phyloP scores from a whole-genome alignment of 2,113 vertebrate genomes.

The Piaya cayana region DNA sequence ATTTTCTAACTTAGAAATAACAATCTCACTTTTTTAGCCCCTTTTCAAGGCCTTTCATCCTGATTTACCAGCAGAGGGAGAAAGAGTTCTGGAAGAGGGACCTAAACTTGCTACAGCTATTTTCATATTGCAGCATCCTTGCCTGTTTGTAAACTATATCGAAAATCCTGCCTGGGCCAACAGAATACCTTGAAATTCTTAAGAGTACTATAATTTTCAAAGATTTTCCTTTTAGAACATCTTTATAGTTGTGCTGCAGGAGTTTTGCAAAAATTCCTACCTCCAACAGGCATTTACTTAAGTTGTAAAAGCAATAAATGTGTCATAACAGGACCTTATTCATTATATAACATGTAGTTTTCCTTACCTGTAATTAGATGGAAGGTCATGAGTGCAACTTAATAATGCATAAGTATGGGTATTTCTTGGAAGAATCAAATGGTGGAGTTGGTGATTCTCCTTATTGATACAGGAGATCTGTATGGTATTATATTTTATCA shows the following conservation, averaged over 20 bases:
- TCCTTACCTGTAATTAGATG: not conserved
- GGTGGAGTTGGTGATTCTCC: not conserved
- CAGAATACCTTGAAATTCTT: not conserved
- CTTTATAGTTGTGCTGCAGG: not conserved
- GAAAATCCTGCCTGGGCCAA: not conserved
- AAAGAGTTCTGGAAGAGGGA: not conserved
- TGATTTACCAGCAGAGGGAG: constrained; percentile 59
- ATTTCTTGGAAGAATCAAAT: not conserved
- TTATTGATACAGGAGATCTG: not conserved
- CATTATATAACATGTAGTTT: not conserved
- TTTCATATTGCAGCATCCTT: not conserved
- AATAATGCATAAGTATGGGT: not conserved
- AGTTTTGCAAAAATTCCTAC: not conserved
- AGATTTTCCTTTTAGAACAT: not conserved
- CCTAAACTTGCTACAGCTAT: not conserved
- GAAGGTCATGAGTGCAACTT: not conserved
- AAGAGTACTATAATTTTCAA: not conserved
- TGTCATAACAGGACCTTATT: not conserved
- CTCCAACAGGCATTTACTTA: not conserved
- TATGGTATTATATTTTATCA: no score
- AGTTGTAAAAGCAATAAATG: not conserved
- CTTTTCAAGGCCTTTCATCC: not conserved
- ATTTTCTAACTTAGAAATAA: not conserved
- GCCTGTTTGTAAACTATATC: not conserved
- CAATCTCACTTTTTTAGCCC: not conserved